Percentiles rank a stretch among this genome's conserved stretches.
phyloP scores from a whole-genome alignment of 1,140 invertebrate species.

The Neodiprion virginianus region DNA sequence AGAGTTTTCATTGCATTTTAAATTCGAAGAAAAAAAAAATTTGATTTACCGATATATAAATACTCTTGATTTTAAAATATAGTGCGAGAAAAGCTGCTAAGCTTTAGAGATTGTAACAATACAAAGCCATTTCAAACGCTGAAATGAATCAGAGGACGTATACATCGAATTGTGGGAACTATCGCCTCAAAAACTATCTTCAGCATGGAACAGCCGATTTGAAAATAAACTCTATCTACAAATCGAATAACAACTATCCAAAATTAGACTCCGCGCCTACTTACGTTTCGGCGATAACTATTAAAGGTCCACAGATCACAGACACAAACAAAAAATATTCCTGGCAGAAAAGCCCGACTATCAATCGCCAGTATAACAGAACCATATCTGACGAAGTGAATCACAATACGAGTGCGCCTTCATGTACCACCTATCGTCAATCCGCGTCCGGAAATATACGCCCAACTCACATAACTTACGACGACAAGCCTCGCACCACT shows the following conservation, averaged over 20 bases:
- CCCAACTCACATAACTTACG: conserved; percentile 13
- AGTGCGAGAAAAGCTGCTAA: too few relatives aligned
- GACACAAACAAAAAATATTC: neutral
- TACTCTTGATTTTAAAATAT: too few relatives aligned
- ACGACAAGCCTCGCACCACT: conserved; percentile 30
- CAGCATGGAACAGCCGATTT: conserved; percentile 29
- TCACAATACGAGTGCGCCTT: neutral
- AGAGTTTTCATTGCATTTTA: too few relatives aligned
- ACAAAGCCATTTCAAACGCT: neutral
- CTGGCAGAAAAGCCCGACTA: neutral
- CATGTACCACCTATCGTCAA: neutral
- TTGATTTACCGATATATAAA: too few relatives aligned
- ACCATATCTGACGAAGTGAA: conserved; percentile 14
- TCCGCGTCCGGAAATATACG: neutral
- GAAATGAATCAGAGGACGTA: neutral
- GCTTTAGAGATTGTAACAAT: too few relatives aligned
- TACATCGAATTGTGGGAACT: conserved; percentile 12
- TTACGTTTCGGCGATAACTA: neutral
- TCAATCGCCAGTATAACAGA: conserved; percentile 9
- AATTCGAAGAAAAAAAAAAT: too few relatives aligned
- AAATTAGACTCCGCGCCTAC: neutral
- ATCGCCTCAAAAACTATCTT: conserved; percentile 32
- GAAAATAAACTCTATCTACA: conserved; percentile 5
- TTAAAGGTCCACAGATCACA: neutral
- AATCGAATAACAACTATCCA: neutral